A percentile compares a stretch with the other conserved stretches of the same genome.
phyloP scores from a whole-genome alignment of 2,888 invertebrate genomes.

The Crocallis elinguaria region DNA sequence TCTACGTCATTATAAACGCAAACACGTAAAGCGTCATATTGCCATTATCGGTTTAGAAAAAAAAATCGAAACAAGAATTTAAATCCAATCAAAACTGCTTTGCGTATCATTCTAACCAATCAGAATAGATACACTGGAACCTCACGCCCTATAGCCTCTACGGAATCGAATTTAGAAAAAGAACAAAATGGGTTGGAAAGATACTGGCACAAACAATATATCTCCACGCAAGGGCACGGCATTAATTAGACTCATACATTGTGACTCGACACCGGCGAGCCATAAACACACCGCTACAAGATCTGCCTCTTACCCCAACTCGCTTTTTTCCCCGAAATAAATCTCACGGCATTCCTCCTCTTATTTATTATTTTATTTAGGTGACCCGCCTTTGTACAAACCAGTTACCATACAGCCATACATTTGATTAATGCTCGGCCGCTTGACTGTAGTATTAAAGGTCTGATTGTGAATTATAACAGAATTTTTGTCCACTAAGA shows the following conservation, averaged over 20 bases:
- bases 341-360: slow-evolving; percentile 77
- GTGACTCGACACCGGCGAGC: slow-evolving; percentile 67
- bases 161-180: slow-evolving; percentile 48
- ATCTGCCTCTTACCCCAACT: slow-evolving; percentile 72
- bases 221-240: slow-evolving; percentile 64
- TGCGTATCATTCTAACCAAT: too few species aligned
- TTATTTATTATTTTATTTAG: slow-evolving; percentile 84
- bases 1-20: too few species aligned
- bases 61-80: too few species aligned
- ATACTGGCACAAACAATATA: slow-evolving; percentile 62
- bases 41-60: too few species aligned
- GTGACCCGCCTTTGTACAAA: slow-evolving; percentile 76
- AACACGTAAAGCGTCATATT: too few species aligned
- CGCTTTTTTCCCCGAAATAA: slow-evolving; percentile 80
- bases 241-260: slow-evolving; percentile 78
- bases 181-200: slow-evolving; percentile 47
- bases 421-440: slow-evolving; percentile 77
- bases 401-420: slow-evolving; percentile 77
- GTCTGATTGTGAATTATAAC: slow-evolving; percentile 77
- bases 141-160: slow-evolving; percentile 19
- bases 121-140: background rate
- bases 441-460: slow-evolving; percentile 70
- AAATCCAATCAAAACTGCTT: too few species aligned
- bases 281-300: slow-evolving; percentile 78
- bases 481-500: slow-evolving; percentile 73